Conservation (phyloP, 2,888 invertebrate species). For the Terebella lapidaria region DNA sequence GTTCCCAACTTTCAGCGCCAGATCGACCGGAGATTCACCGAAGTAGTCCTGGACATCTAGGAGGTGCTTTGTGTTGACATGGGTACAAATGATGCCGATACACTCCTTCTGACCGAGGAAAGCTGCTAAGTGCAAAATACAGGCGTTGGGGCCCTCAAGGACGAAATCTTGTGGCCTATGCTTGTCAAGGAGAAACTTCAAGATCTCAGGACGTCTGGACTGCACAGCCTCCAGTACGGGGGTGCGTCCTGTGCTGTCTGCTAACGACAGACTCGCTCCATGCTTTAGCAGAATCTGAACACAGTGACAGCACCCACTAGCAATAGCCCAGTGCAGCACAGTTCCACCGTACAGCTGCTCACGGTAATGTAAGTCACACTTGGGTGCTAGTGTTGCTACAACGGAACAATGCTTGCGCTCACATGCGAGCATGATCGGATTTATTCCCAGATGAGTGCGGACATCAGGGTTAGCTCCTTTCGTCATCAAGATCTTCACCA, state of each 20-base stretch:
- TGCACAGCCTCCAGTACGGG: slow-evolving; percentile 12
- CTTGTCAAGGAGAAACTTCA: background rate
- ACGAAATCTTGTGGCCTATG: background rate
- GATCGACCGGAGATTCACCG: slow-evolving; percentile 7
- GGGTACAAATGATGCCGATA: background rate
- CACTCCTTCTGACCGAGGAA: slow-evolving; percentile 5
- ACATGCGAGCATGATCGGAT: slow-evolving; percentile 15
- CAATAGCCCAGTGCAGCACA: slow-evolving; percentile 16
- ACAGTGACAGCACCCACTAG: slow-evolving; percentile 12
- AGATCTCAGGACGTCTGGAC: slow-evolving; percentile 6
- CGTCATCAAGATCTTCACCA: slow-evolving; percentile 4
- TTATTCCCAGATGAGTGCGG: slow-evolving; percentile 15
- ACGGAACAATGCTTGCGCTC: slow-evolving; percentile 12
- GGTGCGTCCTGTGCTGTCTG: slow-evolving; percentile 11
- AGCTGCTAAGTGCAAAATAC: slow-evolving; percentile 9
- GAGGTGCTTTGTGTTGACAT: background rate
- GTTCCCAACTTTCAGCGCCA: background rate
- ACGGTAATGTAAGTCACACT: slow-evolving; percentile 3
- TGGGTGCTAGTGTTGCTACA: slow-evolving; percentile 5
- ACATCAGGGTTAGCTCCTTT: slow-evolving; percentile 11
- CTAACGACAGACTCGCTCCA: slow-evolving; percentile 1
- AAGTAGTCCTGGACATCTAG: slow-evolving; percentile 8
- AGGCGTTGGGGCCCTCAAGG: background rate
- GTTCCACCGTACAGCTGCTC: slow-evolving; percentile 16
- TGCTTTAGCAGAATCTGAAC: slow-evolving; percentile 7